Evolutionary conservation across 2,888 invertebrate genomes (phyloP).

Genomic region (Anarsia innoxiella): DNA sequence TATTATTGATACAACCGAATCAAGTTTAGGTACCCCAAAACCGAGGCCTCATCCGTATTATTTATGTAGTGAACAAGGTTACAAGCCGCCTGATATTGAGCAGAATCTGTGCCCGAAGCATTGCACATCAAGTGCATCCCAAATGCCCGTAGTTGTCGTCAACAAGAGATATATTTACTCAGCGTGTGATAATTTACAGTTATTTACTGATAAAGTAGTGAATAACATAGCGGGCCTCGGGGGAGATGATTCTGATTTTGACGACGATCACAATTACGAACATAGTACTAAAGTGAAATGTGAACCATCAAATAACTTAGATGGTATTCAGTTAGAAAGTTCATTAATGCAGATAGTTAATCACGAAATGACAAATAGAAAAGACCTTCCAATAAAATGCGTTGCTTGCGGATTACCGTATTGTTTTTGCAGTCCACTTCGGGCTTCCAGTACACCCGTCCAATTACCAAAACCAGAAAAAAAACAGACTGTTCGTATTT

Average conservation of each 20-base stretch:
- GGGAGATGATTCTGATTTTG: slow-evolving; percentile 37
- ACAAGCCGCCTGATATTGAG: slow-evolving; percentile 34
- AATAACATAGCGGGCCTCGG: slow-evolving; percentile 36
- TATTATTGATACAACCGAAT: slow-evolving; percentile 36
- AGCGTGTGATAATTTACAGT: slow-evolving; percentile 52
- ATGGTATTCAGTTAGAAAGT: slow-evolving; percentile 46
- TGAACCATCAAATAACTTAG: slow-evolving; percentile 33
- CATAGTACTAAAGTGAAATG: slow-evolving; percentile 40
- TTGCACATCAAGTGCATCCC: slow-evolving; percentile 45
- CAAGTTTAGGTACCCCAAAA: too few species aligned
- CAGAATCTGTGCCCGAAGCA: slow-evolving; percentile 46
- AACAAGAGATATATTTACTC: slow-evolving; percentile 58
- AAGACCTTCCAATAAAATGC: slow-evolving; percentile 32
- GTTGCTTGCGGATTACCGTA: slow-evolving; percentile 40
- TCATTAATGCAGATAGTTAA: slow-evolving; percentile 54
- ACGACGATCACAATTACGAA: slow-evolving; percentile 40
- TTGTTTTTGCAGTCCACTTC: slow-evolving; percentile 37
- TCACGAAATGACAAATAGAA: slow-evolving; percentile 42
- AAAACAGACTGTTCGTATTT: too few species aligned
- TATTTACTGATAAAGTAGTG: slow-evolving; percentile 43
- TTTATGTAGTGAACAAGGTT: slow-evolving; percentile 48
- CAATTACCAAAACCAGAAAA: too few species aligned
- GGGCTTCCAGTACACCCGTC: slow-evolving; percentile 22
- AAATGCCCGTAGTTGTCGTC: slow-evolving; percentile 51
- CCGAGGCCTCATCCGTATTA: slow-evolving; percentile 50